These are phyloP conservation scores for Tyrannus savana DNA, from an alignment of 2,113 vertebrate genomes.

Conservation along the genomic window DNA sequence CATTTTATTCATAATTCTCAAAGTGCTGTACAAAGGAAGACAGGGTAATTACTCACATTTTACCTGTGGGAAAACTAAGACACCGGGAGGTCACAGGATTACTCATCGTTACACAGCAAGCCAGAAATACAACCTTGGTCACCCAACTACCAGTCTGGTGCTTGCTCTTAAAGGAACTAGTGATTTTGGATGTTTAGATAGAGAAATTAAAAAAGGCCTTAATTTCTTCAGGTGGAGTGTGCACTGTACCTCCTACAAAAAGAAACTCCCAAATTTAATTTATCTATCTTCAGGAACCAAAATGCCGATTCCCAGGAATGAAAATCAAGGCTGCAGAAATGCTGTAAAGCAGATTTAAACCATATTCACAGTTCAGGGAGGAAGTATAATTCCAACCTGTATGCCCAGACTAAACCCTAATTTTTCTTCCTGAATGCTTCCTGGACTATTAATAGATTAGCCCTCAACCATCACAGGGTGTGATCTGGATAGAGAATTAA, in stretches of 20 bases:
- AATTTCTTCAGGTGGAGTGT: background rate
- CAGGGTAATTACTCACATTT: background rate
- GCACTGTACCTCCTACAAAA: background rate
- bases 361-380: background rate
- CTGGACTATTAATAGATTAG: background rate
- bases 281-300: background rate
- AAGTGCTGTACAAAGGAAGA: conserved; percentile 7
- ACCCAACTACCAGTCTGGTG: background rate
- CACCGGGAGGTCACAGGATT: background rate
- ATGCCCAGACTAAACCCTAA: background rate
- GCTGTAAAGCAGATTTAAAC: background rate
- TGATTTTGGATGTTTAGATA: background rate
- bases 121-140: background rate
- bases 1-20: background rate
- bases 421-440: background rate
- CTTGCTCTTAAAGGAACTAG: background rate
- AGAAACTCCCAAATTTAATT: background rate
- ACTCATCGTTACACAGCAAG: background rate
- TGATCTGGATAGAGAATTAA: background rate
- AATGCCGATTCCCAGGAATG: background rate
- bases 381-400: background rate
- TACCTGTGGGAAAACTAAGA: conserved; percentile 44
- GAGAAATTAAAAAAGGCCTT: background rate
- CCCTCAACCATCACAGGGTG: background rate
- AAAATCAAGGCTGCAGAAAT: background rate